phyloP scores from a whole-genome alignment of 2,797 vertebrate genomes.

The Erpetoichthys calabaricus region DNA sequence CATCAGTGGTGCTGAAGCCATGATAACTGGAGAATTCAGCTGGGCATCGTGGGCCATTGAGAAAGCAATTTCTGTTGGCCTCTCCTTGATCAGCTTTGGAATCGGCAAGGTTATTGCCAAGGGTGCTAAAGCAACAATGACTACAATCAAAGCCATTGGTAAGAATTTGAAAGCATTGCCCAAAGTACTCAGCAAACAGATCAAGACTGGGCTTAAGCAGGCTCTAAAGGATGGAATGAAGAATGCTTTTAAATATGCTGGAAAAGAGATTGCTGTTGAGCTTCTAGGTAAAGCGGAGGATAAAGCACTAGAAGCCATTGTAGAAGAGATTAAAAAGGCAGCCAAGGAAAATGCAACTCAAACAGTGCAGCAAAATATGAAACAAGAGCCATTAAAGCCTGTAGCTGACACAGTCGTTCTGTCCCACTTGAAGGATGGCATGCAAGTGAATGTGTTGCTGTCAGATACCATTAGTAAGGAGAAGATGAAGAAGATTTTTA shows the following conservation, averaged over 20 bases:
- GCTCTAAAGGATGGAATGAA: not conserved
- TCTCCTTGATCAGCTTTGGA: constrained; percentile 17
- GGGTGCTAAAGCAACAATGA: too few relatives aligned
- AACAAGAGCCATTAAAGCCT: too few relatives aligned
- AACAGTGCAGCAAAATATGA: not conserved
- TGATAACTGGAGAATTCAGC: constrained; percentile 17
- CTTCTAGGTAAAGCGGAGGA: constrained; percentile 1
- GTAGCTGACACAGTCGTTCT: too few relatives aligned
- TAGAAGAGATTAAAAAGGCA: not conserved
- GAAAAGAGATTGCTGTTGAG: constrained; percentile 1
- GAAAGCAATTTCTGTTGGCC: constrained; percentile 19
- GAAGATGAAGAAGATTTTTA: too few relatives aligned
- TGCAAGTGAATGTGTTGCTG: too few relatives aligned
- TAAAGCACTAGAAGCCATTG: constrained; percentile 4
- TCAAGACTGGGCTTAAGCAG: not conserved
- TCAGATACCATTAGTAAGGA: too few relatives aligned
- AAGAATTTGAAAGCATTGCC: too few relatives aligned
- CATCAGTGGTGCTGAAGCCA: constrained; percentile 16
- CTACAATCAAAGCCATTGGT: too few relatives aligned
- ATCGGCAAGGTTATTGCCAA: not conserved
- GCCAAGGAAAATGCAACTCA: constrained; percentile 12
- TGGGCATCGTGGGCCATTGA: constrained; percentile 24
- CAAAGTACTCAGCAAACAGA: too few relatives aligned
- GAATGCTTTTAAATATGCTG: not conserved
- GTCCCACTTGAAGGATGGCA: too few relatives aligned